These are phyloP conservation scores for Ophion ellenae DNA, from an alignment of 2,888 invertebrate genomes.

Conservation along the genomic window DNA sequence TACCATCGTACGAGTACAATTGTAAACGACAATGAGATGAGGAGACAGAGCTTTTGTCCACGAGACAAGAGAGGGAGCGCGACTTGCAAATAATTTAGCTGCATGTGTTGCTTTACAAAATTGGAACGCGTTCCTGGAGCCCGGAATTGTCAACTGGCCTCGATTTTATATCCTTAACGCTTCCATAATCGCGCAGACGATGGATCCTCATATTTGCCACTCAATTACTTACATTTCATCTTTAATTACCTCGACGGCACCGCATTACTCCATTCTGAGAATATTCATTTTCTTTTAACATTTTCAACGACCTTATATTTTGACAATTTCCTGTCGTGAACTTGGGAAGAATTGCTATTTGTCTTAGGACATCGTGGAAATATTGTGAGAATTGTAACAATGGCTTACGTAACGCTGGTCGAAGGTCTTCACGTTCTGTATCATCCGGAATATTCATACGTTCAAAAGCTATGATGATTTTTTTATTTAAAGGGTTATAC, in stretches of 20 bases:
- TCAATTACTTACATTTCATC: background rate
- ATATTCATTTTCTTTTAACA: background rate
- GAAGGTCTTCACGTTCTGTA: too few relatives aligned
- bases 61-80: conserved; percentile 7
- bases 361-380: too few relatives aligned
- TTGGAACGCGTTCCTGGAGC: conserved; percentile 80
- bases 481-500: too few relatives aligned
- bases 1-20: conserved; percentile 43
- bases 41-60: conserved; percentile 29
- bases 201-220: conserved; percentile 13
- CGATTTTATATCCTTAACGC: conserved; percentile 70
- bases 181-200: conserved; percentile 42
- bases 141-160: conserved; percentile 78
- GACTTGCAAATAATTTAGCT: conserved; percentile 56
- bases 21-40: conserved; percentile 36
- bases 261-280: background rate
- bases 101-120: conserved; percentile 66
- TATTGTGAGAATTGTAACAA: too few relatives aligned
- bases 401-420: too few relatives aligned
- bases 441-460: too few relatives aligned
- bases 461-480: too few relatives aligned
- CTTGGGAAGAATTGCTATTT: too few relatives aligned
- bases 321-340: too few relatives aligned
- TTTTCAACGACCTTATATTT: too few relatives aligned
- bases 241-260: background rate